Conservation (phyloP, 2,888 invertebrate genomes). For the Lissonota sp. region DNA sequence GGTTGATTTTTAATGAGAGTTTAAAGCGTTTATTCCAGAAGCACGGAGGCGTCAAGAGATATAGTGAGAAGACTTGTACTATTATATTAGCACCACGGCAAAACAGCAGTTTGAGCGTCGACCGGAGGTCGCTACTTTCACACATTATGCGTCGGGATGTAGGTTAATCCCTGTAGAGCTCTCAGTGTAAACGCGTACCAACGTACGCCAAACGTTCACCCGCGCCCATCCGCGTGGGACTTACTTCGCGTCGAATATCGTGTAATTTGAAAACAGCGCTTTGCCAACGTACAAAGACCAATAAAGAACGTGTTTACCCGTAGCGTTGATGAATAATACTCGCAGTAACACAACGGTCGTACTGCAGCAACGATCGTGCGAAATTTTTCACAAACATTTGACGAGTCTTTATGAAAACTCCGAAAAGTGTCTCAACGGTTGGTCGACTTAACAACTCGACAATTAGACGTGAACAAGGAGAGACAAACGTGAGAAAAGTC, state of each 20-base stretch:
- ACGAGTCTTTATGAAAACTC: not conserved
- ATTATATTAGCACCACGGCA: slow-evolving; percentile 60
- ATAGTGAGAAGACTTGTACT: slow-evolving; percentile 43
- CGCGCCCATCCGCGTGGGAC: slow-evolving; percentile 61
- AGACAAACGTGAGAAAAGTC: not conserved
- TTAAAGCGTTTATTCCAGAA: slow-evolving; percentile 63
- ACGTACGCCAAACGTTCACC: slow-evolving; percentile 52
- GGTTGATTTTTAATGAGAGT: slow-evolving; percentile 68
- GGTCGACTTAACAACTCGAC: not conserved
- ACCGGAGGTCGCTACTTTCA: slow-evolving; percentile 69
- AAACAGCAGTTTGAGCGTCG: slow-evolving; percentile 47
- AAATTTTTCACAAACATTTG: slow-evolving; percentile 33
- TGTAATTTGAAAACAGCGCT: slow-evolving; percentile 61
- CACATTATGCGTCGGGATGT: slow-evolving; percentile 68
- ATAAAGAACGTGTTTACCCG: slow-evolving; percentile 37
- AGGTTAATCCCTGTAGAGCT: slow-evolving; percentile 70
- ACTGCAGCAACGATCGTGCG: slow-evolving; percentile 30
- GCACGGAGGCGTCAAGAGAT: slow-evolving; percentile 8
- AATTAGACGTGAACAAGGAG: not conserved
- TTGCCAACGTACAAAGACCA: slow-evolving; percentile 40
- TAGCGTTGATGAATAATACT: slow-evolving; percentile 42
- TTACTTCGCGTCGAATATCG: slow-evolving; percentile 57
- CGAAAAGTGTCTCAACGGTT: not conserved
- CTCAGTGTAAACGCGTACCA: slow-evolving; percentile 29
- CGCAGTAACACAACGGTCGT: slow-evolving; percentile 11